These are phyloP conservation scores for Entomobrya multifasciata DNA, from an alignment of 2,888 invertebrate genomes.

Conservation along the genomic window DNA sequence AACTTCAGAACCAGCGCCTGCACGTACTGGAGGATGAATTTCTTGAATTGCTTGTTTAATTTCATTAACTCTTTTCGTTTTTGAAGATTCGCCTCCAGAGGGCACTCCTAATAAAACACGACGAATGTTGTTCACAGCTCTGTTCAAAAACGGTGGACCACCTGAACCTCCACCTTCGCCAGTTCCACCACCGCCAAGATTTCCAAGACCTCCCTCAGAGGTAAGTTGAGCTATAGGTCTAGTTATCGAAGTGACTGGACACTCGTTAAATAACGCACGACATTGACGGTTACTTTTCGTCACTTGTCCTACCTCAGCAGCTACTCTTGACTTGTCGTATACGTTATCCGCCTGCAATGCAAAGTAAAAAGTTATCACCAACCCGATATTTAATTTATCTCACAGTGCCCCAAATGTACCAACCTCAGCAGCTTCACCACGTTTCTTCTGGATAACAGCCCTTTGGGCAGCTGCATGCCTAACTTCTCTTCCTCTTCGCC, in stretches of 20 bases:
- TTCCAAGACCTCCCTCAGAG: too few relatives aligned
- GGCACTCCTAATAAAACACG: conserved; percentile 51
- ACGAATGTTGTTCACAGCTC: conserved; percentile 70
- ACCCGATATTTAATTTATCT: neutral
- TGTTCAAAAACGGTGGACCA: conserved; percentile 26
- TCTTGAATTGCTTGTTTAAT: conserved; percentile 55
- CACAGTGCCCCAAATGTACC: neutral
- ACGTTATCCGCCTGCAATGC: conserved; percentile 47
- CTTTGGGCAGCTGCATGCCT: neutral
- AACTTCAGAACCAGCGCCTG: conserved; percentile 50
- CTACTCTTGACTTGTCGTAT: conserved; percentile 60
- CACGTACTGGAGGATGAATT: conserved; percentile 1
- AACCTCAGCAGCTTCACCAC: conserved; percentile 61
- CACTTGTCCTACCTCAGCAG: conserved; percentile 54
- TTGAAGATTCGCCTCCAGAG: neutral
- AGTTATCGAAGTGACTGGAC: conserved; percentile 47
- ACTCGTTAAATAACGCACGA: conserved; percentile 68
- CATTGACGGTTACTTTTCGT: conserved; percentile 62
- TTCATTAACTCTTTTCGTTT: conserved; percentile 42
- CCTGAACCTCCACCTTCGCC: neutral
- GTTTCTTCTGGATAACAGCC: conserved; percentile 54
- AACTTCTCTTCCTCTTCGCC: neutral
- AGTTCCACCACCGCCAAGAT: too few relatives aligned
- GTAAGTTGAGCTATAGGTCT: conserved; percentile 17
- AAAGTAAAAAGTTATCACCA: neutral